phyloP scores from a whole-genome alignment of 2,888 invertebrate species.

The Philereme transversata region DNA sequence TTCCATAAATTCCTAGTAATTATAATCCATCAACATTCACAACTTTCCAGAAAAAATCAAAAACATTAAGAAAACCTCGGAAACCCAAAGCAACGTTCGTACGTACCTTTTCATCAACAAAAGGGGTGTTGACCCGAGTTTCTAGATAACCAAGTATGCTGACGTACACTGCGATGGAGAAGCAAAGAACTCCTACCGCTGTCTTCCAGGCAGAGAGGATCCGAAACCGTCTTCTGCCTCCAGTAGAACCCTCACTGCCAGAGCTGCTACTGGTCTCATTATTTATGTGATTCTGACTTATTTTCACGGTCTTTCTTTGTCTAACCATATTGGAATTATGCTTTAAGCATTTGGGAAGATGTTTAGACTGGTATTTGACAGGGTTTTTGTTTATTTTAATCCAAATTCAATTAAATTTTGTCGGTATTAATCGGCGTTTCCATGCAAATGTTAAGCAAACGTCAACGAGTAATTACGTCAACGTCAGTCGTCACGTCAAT shows the following conservation, averaged over 20 bases:
- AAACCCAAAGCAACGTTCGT: background rate
- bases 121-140: slow-evolving; percentile 94
- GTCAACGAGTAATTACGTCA: slow-evolving; percentile 18
- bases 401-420: background rate
- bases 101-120: slow-evolving; percentile 89
- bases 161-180: slow-evolving; percentile 89
- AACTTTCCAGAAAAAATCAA: background rate
- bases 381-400: slow-evolving; percentile 41
- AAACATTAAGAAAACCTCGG: background rate
- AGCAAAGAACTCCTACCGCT: slow-evolving; percentile 83
- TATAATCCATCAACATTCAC: background rate
- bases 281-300: slow-evolving; percentile 52
- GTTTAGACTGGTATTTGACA: slow-evolving; percentile 48
- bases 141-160: slow-evolving; percentile 93
- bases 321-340: slow-evolving; percentile 59
- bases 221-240: slow-evolving; percentile 49
- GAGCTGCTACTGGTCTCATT: slow-evolving; percentile 68
- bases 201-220: slow-evolving; percentile 83
- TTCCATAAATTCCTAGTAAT: background rate
- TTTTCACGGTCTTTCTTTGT: slow-evolving; percentile 58
- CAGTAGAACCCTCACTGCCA: slow-evolving; percentile 49
- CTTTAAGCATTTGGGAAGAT: slow-evolving; percentile 8
- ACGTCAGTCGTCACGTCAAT: background rate
- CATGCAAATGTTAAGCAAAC: slow-evolving; percentile 26
- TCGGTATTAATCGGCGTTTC: background rate